Base-by-base conservation (phyloP, 2,888 invertebrate species). In the Aphidoletes aphidimyza region DNA sequence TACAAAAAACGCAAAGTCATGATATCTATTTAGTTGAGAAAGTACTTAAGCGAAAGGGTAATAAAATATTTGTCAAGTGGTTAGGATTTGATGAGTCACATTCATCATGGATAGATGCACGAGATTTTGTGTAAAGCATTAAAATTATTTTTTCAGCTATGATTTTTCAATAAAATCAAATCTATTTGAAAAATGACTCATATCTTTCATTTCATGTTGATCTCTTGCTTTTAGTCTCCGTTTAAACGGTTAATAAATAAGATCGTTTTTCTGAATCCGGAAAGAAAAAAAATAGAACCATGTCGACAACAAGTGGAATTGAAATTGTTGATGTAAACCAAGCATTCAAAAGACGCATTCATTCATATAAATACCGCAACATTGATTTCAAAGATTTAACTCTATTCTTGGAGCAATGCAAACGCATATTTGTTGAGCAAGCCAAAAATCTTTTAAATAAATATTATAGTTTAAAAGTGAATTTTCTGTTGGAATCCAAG, bases 11-110 rank as follows among this genome's bases (percentile, higher is more conserved):
- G 0, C 2, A 81, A 37, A n/a, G n/a, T 6, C 19, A 1, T 9
- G 22, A 81, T n/a, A 81, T 81, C n/a, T 81, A 37, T 17, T 37
- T 81, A n/a, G 81, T 81, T 6, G 81, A 81, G n/a, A 81, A 22
- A 81, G n/a, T 81, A n/a, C 17, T 81, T 6, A 37, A 37, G n/a
- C 19, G 37, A 22, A 81, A 81, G 19, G 30, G 34, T 34, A 30
- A 17, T 17, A 69, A 69, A 30, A 1, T 69, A 30, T 69, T 69
- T 14, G 69, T 54, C 2, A 54, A 54, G 22, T 22, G 54, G 54
- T 22, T 54, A 22, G 54, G 54, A 8, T 54, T 54, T 14, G 54
- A 54, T 22, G 22, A 54, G 6, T 22, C n/a, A 54, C 54, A 54
- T 22, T 22, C n/a, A 22, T 54, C 54, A 22, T 54, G 54, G 54